phyloP scores from a whole-genome alignment of 2,113 vertebrate species.

The Stomatorhinus ivindoensis region DNA sequence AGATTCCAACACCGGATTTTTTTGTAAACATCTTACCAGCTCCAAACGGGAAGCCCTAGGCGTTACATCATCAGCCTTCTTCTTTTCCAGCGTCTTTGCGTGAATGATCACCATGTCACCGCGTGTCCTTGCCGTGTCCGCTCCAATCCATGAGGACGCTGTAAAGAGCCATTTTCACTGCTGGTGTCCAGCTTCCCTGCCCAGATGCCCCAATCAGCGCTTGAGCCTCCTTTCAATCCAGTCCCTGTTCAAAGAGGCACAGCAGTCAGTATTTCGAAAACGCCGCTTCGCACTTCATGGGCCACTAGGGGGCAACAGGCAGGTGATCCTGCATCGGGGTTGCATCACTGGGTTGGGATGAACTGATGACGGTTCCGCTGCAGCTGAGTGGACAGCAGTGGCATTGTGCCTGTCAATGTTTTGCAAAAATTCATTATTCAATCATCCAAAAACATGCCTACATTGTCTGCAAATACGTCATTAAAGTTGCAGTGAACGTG shows the following conservation, averaged over 20 bases:
- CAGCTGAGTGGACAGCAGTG: not conserved
- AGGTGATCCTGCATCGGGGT: not conserved
- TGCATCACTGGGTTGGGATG: not conserved
- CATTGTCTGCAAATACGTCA: not conserved
- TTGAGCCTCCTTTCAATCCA: slow-evolving; percentile 11
- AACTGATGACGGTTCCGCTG: not conserved
- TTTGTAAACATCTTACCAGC: slow-evolving; percentile 60
- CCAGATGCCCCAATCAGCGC: slow-evolving; percentile 33
- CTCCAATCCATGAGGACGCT: slow-evolving; percentile 40
- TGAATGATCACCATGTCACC: slow-evolving; percentile 82
- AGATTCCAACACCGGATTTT: not conserved
- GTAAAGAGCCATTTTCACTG: slow-evolving; percentile 42
- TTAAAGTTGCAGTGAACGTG: not conserved
- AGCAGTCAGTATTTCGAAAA: not conserved
- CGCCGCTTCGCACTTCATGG: not conserved
- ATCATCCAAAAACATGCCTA: not conserved
- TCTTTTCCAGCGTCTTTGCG: slow-evolving; percentile 76
- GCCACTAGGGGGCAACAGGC: not conserved
- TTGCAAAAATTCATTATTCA: not conserved
- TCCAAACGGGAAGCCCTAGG: slow-evolving; percentile 56
- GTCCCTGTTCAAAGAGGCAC: not conserved
- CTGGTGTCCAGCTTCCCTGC: slow-evolving; percentile 24
- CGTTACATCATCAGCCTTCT: slow-evolving; percentile 66
- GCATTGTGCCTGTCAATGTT: not conserved
- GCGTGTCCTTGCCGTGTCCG: slow-evolving; percentile 49